Conservation (phyloP, 2,113 vertebrate species). For the Centropus unirufus region DNA sequence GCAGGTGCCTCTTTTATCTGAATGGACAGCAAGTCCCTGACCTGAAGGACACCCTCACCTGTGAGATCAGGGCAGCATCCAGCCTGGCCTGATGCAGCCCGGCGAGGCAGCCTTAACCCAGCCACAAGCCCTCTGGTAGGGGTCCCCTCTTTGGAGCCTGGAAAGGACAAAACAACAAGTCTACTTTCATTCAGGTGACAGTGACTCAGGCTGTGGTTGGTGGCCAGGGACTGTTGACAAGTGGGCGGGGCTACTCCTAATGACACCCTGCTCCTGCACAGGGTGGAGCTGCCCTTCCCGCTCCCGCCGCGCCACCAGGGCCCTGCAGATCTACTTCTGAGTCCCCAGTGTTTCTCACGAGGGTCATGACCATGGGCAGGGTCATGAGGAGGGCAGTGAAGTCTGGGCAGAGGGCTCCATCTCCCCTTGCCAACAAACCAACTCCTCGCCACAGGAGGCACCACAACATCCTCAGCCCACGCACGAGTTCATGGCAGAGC, state of each 20-base stretch:
- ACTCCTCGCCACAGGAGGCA: background rate
- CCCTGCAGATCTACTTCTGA: background rate
- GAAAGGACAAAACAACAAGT: conserved; percentile 52
- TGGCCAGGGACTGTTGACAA: conserved; percentile 28
- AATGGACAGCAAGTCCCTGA: background rate
- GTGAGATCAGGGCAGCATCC: background rate
- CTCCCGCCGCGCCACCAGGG: background rate
- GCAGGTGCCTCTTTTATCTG: background rate
- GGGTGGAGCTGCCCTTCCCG: conserved; percentile 45
- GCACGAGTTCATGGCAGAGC: background rate
- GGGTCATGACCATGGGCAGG: background rate
- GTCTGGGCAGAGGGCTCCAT: background rate
- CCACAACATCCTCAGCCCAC: fast-evolving
- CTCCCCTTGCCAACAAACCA: background rate
- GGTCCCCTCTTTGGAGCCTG: background rate
- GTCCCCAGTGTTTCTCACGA: conserved; percentile 49
- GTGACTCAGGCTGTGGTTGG: conserved; percentile 62
- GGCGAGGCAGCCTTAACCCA: background rate
- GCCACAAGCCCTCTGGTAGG: background rate
- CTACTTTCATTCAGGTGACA: conserved; percentile 67
- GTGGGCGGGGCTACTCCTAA: conserved; percentile 42
- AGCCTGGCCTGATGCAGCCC: background rate
- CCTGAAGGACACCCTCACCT: background rate
- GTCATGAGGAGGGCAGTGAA: background rate
- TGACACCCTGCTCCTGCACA: conserved; percentile 42